Evolutionary conservation across 2,888 invertebrate genomes (phyloP).

Genomic region (Pachliopta kotzebuea): DNA sequence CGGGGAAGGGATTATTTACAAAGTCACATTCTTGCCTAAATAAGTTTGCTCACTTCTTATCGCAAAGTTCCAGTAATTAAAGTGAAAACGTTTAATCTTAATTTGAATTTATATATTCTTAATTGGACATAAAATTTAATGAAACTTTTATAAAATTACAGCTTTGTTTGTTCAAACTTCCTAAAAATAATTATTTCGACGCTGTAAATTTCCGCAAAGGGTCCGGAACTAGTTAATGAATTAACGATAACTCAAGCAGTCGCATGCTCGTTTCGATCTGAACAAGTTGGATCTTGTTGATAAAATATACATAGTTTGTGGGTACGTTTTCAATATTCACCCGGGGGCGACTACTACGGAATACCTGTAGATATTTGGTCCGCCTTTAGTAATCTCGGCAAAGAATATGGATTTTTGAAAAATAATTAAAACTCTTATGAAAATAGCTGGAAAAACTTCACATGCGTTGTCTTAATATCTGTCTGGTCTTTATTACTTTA

Average conservation of each 20-base stretch:
- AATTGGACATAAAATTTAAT: not conserved
- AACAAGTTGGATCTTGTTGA: not conserved
- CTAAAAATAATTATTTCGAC: constrained; percentile 1
- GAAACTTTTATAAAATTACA: not conserved
- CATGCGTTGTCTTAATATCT: too few species aligned
- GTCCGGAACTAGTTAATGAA: constrained; percentile 1
- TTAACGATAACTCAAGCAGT: not conserved
- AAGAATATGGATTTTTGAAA: too few species aligned
- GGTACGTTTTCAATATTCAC: not conserved
- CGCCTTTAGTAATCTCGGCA: too few species aligned
- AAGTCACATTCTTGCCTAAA: constrained; percentile 13
- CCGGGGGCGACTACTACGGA: not conserved
- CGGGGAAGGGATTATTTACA: constrained; percentile 22
- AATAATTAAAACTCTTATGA: too few species aligned
- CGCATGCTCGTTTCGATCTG: not conserved
- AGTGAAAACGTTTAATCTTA: not conserved
- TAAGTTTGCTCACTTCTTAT: constrained; percentile 1
- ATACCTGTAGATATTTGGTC: too few species aligned
- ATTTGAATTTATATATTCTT: not conserved
- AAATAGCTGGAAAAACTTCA: too few species aligned
- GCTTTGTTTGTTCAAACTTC: not conserved
- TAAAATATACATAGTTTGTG: not conserved
- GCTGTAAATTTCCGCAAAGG: not conserved
- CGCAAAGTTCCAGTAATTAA: constrained; percentile 1
- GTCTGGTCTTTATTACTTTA: too few species aligned